Base-by-base conservation (phyloP, 2,113 vertebrate species). In the Poicephalus gulielmi region DNA sequence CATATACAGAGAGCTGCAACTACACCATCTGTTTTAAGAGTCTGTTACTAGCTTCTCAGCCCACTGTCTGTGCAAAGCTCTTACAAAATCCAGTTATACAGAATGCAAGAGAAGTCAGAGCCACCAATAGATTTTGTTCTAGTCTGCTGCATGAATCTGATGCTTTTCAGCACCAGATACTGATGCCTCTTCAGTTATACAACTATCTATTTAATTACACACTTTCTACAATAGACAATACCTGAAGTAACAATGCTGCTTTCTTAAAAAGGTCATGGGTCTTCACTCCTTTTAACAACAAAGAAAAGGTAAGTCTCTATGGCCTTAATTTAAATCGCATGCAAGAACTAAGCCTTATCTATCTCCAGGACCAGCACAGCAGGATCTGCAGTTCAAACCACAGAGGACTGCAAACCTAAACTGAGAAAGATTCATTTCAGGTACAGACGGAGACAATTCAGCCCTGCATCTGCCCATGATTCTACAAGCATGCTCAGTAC, bases 21-120 rank as follows among this genome's bases (percentile, higher is more conserved):
- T 67, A 92, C 60, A 88, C 76, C 71, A 95, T 78, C 90, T 95
- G 88, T 55, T 78, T 67, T 46, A 69, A 12, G 77, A 81, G 83
- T 73, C 71, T 94, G 76, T 64, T 67, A 86, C 59, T 39, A 86
- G 68, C 77, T 93, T 83, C 60, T 78, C 88, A 94, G 90, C 64
- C 75, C 53, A 74, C 71, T 66, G 59, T 49, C 95, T 77, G 16
- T 43, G 59, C 49, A 70, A 81, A 25, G 8, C 43, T 50, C 59
- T 84, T 66, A 78, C 39, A 69, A 84, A 94, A 80, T 47, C 23
- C 78, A 93, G 24, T 74, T 78, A 62, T 2, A 59, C 14, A 60
- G 60, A 83, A 88, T 8, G 27, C 39, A 79, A 59, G 37, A 81
- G 24, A 74, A 95, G 31, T 88, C 57, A 70, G 30, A 80, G 35